A percentile compares a stretch with the other conserved stretches of the same genome.
phyloP scores from a whole-genome alignment of 2,888 invertebrate species.

The Cylindroiulus punctatus region DNA sequence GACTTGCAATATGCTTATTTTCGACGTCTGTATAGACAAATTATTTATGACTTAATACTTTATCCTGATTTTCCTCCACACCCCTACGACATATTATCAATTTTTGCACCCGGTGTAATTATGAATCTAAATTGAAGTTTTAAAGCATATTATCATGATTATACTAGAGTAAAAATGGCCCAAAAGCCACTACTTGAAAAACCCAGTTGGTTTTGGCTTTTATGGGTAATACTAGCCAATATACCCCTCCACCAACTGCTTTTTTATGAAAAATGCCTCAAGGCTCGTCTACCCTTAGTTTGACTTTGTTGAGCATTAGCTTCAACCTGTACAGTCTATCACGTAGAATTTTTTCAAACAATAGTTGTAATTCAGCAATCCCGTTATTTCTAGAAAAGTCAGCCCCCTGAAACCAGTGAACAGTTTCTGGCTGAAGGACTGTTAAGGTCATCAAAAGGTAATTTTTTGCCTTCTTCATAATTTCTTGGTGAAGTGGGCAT shows the following conservation, averaged over 20 bases:
- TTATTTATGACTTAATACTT: not conserved
- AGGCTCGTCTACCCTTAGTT: not conserved
- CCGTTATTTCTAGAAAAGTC: not conserved
- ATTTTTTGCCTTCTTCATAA: not conserved
- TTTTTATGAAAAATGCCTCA: not conserved
- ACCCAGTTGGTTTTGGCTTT: too few species aligned
- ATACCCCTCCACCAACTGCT: not conserved
- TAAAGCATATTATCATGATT: not conserved
- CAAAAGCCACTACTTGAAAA: not conserved
- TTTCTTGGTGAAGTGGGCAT: constrained; percentile 5
- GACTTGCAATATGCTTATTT: not conserved
- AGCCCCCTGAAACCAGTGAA: not conserved
- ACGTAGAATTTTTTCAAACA: not conserved
- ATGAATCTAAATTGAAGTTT: not conserved
- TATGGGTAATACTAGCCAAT: not conserved
- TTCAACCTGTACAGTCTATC: not conserved
- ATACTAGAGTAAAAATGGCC: too few species aligned
- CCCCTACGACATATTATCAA: not conserved
- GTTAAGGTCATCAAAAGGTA: not conserved
- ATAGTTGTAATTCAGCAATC: not conserved
- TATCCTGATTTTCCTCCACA: not conserved
- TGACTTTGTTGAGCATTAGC: not conserved
- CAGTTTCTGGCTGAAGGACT: not conserved
- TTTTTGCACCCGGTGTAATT: not conserved
- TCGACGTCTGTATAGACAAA: not conserved